Percentiles rank a stretch among this genome's conserved stretches.
Evolutionary conservation across 2,113 vertebrate species (phyloP).

Genomic region (Anser brachyrhynchus): DNA sequence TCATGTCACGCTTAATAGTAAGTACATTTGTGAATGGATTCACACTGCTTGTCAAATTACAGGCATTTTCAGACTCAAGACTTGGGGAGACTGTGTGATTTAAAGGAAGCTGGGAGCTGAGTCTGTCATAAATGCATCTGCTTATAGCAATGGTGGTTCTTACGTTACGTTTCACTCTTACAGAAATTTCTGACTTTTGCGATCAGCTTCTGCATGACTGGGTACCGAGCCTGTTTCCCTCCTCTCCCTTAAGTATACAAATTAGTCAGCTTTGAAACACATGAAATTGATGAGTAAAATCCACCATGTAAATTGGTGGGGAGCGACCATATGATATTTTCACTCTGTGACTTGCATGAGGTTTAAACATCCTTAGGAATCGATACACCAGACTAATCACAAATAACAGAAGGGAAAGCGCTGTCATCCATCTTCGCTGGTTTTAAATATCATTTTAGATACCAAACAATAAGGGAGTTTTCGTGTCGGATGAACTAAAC

Average conservation of each 20-base stretch:
- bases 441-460: not conserved
- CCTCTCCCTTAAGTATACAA: not conserved
- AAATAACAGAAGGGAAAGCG: conserved; percentile 44
- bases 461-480: not conserved
- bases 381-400: not conserved
- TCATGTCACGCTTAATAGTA: not conserved
- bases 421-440: conserved; percentile 31
- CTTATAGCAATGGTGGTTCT: conserved; percentile 11
- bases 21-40: not conserved
- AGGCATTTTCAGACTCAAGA: not conserved
- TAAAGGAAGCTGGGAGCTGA: not conserved
- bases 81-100: not conserved
- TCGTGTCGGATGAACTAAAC: not conserved
- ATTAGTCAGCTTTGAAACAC: conserved; percentile 18
- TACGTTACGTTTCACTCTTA: not conserved
- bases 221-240: not conserved
- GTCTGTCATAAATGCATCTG: not conserved
- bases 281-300: conserved; percentile 5
- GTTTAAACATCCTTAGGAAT: conserved; percentile 43
- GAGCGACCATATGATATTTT: conserved; percentile 59
- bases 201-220: conserved; percentile 14
- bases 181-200: conserved; percentile 25
- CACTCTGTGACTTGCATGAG: not conserved
- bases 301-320: not conserved
- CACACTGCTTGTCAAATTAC: not conserved